These are phyloP conservation scores for Chrysoperla carnea DNA, from an alignment of 1,140 invertebrate genomes.

Conservation along the genomic window DNA sequence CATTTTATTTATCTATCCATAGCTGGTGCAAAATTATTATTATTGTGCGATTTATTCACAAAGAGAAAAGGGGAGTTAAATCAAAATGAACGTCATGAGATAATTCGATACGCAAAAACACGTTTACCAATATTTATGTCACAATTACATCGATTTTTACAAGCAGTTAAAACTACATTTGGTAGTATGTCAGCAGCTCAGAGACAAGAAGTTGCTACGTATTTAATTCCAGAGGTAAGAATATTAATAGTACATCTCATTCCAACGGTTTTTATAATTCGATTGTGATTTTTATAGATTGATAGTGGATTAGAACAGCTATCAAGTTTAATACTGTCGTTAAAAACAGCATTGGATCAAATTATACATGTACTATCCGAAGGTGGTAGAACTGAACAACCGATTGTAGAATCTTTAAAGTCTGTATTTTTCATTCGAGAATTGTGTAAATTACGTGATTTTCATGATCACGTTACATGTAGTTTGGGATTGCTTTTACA, in stretches of 20 bases:
- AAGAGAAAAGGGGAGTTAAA: constrained; percentile 33
- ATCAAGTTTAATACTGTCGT: constrained; percentile 27
- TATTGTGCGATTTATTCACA: constrained; percentile 40
- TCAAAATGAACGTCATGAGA: constrained; percentile 39
- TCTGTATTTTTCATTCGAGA: constrained; percentile 27
- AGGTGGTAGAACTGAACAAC: constrained; percentile 15
- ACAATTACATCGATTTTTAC: constrained; percentile 36
- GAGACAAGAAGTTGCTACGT: constrained; percentile 36
- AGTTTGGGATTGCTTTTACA: constrained; percentile 26
- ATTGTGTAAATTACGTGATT: constrained; percentile 28
- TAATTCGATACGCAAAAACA: constrained; percentile 43
- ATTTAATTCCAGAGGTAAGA: constrained; percentile 39
- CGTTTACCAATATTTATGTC: constrained; percentile 41
- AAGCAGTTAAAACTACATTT: constrained; percentile 35
- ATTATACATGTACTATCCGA: constrained; percentile 27
- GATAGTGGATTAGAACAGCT: constrained; percentile 31
- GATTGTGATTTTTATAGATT: constrained; percentile 19
- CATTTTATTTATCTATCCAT: constrained; percentile 3
- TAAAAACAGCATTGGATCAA: constrained; percentile 30
- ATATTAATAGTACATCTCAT: not conserved
- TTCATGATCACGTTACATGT: constrained; percentile 30
- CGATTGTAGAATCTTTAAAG: constrained; percentile 27
- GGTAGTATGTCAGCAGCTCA: constrained; percentile 32
- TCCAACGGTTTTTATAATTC: not conserved
- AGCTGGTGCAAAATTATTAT: constrained; percentile 32